Evolutionary conservation across 2,797 vertebrate species (phyloP), one percentile per base, ranked within the genome.

Genomic region (Hyperoplus immaculatus): DNA sequence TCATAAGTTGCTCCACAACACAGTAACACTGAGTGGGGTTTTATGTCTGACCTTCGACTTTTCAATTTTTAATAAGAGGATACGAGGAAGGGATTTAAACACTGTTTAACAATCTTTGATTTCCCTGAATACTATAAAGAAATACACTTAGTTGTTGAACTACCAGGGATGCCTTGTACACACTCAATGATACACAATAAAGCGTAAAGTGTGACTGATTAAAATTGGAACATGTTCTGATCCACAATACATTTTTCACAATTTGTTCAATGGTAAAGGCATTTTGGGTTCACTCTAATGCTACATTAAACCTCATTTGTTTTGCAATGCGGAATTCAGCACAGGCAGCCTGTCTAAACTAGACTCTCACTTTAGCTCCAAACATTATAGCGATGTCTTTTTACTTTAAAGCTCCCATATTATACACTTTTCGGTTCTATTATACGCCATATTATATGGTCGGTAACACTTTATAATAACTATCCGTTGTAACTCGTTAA

Each of bases 1-100:
- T 77, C 60, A 55, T 51, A 69, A 80, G 71, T 85, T 90, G 78
- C 78, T 79, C 53, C 62, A 64, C 68, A 75, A 85, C 78, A 75
- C 78, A 67, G 57, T 46, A 38, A 14, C 70, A 74, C 80, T 70
- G 63, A 39, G 39, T 54, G 21, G 39, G 12, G 61, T 45, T 45
- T 45, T 7, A 45, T 7, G 43, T 45, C 6, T 7, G 43, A 7
- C 6, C 6, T 45, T 7, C 10, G 43, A 11, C 10, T 11, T 11
- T 6, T 7, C 18, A 63, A 16, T 56, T 49, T 63, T 15, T 15
- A 74, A 72, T 69, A 61, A 47, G 43, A 36, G 80, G 58, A 75
- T 61, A 46, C 73, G 46, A 45, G 45, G 62, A 21, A 38, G 51
- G 13, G 63, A 55, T 12, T 58, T 74, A 16, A 42, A 71, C 57